phyloP scores from a whole-genome alignment of 2,888 invertebrate genomes.

The Andrena fulva region DNA sequence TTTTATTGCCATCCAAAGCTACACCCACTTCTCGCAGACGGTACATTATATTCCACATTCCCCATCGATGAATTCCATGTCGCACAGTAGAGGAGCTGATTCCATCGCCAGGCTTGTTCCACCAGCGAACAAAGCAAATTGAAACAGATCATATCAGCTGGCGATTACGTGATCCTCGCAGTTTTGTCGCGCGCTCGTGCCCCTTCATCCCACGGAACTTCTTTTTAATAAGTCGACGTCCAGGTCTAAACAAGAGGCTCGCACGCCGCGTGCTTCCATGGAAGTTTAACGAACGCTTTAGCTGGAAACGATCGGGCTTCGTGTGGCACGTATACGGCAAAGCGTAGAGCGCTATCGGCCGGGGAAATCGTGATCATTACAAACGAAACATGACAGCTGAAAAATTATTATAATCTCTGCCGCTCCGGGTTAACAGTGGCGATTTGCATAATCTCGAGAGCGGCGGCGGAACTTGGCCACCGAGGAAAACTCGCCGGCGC shows the following conservation, averaged over 20 bases:
- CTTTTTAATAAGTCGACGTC: constrained; percentile 38
- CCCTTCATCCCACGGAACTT: constrained; percentile 21
- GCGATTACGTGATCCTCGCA: constrained; percentile 30
- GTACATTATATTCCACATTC: not conserved
- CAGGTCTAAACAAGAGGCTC: constrained; percentile 5
- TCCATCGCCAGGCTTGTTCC: not conserved
- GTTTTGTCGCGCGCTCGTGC: constrained; percentile 38
- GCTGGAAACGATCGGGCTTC: constrained; percentile 23
- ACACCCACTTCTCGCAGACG: no score
- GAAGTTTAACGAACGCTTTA: constrained; percentile 31
- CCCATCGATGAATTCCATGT: not conserved
- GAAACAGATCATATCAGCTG: constrained; percentile 26
- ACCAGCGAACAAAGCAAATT: not conserved
- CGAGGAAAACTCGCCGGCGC: constrained; percentile 34
- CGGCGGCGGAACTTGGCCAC: constrained; percentile 21
- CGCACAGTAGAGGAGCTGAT: not conserved
- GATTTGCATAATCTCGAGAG: constrained; percentile 68
- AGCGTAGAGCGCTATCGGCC: constrained; percentile 30
- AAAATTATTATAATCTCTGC: constrained; percentile 57
- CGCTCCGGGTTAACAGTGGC: constrained; percentile 41
- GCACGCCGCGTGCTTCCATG: constrained; percentile 26
- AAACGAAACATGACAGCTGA: constrained; percentile 60
- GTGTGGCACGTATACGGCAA: constrained; percentile 35
- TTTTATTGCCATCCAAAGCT: no score
- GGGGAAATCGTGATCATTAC: constrained; percentile 54